These are phyloP conservation scores for Monoplex corrugatus DNA, from an alignment of 2,888 invertebrate genomes.

Conservation along the genomic window DNA sequence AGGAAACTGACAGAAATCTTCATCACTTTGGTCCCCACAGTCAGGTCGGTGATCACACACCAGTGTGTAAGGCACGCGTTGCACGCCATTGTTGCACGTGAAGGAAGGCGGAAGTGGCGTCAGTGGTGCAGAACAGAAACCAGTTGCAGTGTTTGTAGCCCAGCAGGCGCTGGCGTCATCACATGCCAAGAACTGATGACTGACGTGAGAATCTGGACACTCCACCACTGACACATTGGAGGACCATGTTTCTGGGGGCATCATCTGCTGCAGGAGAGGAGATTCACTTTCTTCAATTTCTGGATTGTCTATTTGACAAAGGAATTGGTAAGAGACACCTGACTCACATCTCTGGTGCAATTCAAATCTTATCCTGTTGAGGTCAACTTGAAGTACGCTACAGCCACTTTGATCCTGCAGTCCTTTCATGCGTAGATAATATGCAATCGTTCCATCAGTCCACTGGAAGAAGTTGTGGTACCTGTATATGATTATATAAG, in stretches of 20 bases:
- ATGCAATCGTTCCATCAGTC: conserved; percentile 48
- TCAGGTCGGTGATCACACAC: conserved; percentile 50
- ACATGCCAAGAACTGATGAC: conserved; percentile 19
- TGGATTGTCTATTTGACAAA: background rate
- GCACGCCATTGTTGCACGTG: conserved; percentile 16
- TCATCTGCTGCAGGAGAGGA: background rate
- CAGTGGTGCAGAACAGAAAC: background rate
- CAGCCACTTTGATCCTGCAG: background rate
- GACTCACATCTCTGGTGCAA: background rate
- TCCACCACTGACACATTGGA: background rate
- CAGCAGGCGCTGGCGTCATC: background rate
- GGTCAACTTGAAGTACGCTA: background rate
- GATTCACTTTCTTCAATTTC: background rate
- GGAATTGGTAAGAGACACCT: background rate
- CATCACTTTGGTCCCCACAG: conserved; percentile 46
- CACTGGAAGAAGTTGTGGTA: conserved; percentile 49
- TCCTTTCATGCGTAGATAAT: background rate
- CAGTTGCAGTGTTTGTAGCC: no score
- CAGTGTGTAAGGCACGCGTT: conserved; percentile 36
- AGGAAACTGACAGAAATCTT: background rate
- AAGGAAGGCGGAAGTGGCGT: conserved; percentile 29
- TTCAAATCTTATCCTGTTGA: background rate
- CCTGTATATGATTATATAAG: background rate
- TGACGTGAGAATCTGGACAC: background rate
- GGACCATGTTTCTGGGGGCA: background rate